Evolutionary conservation across 1,140 invertebrate species (phyloP).

Genomic region (Scaptodrosophila lebanonensis): DNA sequence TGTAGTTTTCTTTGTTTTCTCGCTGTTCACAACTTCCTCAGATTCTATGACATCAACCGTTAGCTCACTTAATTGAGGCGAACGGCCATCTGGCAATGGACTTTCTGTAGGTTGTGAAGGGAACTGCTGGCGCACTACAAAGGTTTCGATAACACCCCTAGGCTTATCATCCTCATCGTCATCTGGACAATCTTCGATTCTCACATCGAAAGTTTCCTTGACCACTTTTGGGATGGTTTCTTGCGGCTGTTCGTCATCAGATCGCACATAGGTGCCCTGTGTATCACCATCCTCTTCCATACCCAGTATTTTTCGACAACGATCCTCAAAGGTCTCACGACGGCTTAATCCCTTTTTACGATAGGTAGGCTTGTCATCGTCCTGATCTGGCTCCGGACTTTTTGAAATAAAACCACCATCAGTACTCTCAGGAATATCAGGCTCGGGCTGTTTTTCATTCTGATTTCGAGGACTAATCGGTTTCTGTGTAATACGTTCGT

Average conservation of each 20-base stretch:
- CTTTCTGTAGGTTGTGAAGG: constrained; percentile 45
- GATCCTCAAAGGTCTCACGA: constrained; percentile 84
- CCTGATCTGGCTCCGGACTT: constrained; percentile 25
- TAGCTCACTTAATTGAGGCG: constrained; percentile 20
- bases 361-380: constrained; percentile 38
- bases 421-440: constrained; percentile 32
- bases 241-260: constrained; percentile 13
- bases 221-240: constrained; percentile 5
- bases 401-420: constrained; percentile 65
- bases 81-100: constrained; percentile 1
- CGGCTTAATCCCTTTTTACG: constrained; percentile 72
- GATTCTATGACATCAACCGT: constrained; percentile 31
- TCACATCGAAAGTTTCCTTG: constrained; percentile 52
- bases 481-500: constrained; percentile 37
- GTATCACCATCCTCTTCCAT: constrained; percentile 78
- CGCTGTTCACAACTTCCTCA: constrained; percentile 8
- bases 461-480: background rate
- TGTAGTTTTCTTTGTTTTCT: background rate
- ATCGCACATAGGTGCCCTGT: constrained; percentile 42
- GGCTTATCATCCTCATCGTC: constrained; percentile 56
- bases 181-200: constrained; percentile 67
- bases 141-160: constrained; percentile 39
- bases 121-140: constrained; percentile 42
- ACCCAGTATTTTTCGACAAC: constrained; percentile 82
- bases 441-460: background rate